Evolutionary conservation across 2,797 vertebrate species (phyloP).

Genomic region (Malacoctenus gilli): DNA sequence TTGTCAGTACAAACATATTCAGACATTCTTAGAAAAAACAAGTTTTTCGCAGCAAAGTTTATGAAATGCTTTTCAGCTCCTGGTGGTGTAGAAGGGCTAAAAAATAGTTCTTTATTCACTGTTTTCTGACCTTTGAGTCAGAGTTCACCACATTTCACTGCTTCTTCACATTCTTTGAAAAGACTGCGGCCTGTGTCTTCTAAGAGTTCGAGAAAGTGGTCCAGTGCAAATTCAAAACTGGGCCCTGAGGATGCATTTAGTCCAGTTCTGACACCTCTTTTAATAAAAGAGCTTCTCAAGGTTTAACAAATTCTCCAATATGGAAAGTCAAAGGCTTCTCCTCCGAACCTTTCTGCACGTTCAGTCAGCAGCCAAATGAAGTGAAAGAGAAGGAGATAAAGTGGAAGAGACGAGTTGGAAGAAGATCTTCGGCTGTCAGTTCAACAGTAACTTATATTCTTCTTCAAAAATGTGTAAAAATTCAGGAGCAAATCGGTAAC

Average conservation of each 20-base stretch:
- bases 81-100: too few relatives aligned
- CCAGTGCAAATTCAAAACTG: slow-evolving; percentile 37
- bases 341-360: slow-evolving; percentile 22
- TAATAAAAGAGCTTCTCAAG: slow-evolving; percentile 44
- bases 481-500: not conserved
- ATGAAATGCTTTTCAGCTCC: too few relatives aligned
- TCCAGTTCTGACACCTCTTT: slow-evolving; percentile 49
- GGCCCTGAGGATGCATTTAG: slow-evolving; percentile 20
- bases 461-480: not conserved
- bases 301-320: slow-evolving; percentile 70
- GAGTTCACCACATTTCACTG: too few relatives aligned
- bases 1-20: too few relatives aligned
- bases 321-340: slow-evolving; percentile 62
- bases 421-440: slow-evolving; percentile 1
- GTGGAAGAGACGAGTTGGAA: slow-evolving; percentile 9
- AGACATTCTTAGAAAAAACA: too few relatives aligned
- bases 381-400: slow-evolving; percentile 7
- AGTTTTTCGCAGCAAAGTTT: too few relatives aligned
- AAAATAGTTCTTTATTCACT: too few relatives aligned
- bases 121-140: too few relatives aligned
- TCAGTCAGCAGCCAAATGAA: slow-evolving; percentile 10
- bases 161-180: too few relatives aligned
- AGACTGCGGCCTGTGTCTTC: slow-evolving; percentile 1
- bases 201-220: slow-evolving; percentile 45
- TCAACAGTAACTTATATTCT: slow-evolving; percentile 4